These are phyloP conservation scores for Papilio aristodemus DNA, from an alignment of 1,140 invertebrate genomes.

Conservation along the genomic window DNA sequence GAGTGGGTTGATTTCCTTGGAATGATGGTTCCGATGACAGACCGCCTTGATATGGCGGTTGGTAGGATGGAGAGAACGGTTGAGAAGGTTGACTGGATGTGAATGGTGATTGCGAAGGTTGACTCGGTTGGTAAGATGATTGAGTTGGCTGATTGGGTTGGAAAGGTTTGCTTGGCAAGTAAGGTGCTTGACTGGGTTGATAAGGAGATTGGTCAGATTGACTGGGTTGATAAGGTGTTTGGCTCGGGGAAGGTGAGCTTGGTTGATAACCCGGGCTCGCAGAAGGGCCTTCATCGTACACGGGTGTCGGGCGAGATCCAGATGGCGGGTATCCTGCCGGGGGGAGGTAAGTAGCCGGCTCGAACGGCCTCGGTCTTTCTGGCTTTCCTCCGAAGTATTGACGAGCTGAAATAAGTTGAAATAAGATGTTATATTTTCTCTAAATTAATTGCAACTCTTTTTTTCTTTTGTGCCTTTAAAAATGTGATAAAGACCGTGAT, in stretches of 20 bases:
- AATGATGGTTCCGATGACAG: conserved; percentile 45
- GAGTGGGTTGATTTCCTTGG: conserved; percentile 50
- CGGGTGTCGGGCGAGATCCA: conserved; percentile 69
- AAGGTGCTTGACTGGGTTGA: conserved; percentile 47
- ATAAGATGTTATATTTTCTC: conserved; percentile 35
- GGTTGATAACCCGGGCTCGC: conserved; percentile 53
- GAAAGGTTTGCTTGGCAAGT: conserved; percentile 51
- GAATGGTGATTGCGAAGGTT: conserved; percentile 60
- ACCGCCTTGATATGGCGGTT: conserved; percentile 55
- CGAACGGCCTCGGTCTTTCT: conserved; percentile 85
- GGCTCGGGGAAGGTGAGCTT: conserved; percentile 43
- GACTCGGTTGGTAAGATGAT: conserved; percentile 45
- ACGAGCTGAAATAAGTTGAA: conserved; percentile 80
- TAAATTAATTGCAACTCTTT: neutral
- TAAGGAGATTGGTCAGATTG: conserved; percentile 42
- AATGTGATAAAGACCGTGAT: neutral
- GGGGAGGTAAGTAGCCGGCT: conserved; percentile 76
- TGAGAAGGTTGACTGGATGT: conserved; percentile 46
- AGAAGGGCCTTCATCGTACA: conserved; percentile 68
- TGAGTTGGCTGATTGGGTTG: conserved; percentile 52
- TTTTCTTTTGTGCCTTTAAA: conserved; percentile 4
- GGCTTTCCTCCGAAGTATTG: conserved; percentile 83
- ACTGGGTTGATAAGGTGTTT: conserved; percentile 37
- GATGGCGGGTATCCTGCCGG: conserved; percentile 75
- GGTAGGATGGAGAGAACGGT: conserved; percentile 50